Percentiles rank a stretch among this genome's conserved stretches.
These are phyloP conservation scores for Diplogasteroides magnus DNA, from an alignment of 1,140 invertebrate genomes.

Conservation along the genomic window DNA sequence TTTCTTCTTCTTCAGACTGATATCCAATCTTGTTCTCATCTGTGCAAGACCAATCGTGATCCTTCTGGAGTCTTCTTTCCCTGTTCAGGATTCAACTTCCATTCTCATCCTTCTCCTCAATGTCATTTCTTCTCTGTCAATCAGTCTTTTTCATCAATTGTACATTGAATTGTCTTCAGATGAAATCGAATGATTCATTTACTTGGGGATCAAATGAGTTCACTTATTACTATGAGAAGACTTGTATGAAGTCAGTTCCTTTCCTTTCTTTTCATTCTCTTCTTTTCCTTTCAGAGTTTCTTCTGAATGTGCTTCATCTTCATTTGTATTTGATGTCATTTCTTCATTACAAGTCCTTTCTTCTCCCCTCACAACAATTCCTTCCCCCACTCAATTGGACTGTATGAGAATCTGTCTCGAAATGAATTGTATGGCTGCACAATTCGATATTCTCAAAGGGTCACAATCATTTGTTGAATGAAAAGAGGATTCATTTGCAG, in stretches of 20 bases:
- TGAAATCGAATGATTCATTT: neutral
- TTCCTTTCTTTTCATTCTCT: neutral
- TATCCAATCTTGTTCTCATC: slow-evolving; percentile 16
- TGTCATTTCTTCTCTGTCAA: slow-evolving; percentile 17
- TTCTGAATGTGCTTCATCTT: slow-evolving; percentile 17
- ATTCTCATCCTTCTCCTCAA: slow-evolving; percentile 6
- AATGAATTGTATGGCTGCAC: slow-evolving; percentile 13
- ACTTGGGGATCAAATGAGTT: slow-evolving; percentile 1
- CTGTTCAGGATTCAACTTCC: slow-evolving; percentile 24
- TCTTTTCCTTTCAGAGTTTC: slow-evolving; percentile 5
- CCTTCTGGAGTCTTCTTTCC: slow-evolving; percentile 19
- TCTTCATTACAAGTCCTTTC: slow-evolving; percentile 1
- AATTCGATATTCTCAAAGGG: no score
- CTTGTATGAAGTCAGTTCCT: slow-evolving; percentile 13
- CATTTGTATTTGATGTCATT: slow-evolving; percentile 17
- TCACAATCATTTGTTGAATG: no score
- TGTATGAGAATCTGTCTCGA: slow-evolving; percentile 18
- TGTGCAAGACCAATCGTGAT: slow-evolving; percentile 18
- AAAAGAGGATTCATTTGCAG: neutral
- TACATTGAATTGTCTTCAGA: neutral
- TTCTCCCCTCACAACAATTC: slow-evolving; percentile 2
- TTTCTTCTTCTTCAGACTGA: slow-evolving; percentile 13
- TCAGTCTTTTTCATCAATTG: neutral
- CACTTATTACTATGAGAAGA: slow-evolving; percentile 21
- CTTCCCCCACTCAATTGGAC: slow-evolving; percentile 1